Conservation (phyloP, 92 coral and sea anemone species). For the Palythoa heliodiscus region DNA sequence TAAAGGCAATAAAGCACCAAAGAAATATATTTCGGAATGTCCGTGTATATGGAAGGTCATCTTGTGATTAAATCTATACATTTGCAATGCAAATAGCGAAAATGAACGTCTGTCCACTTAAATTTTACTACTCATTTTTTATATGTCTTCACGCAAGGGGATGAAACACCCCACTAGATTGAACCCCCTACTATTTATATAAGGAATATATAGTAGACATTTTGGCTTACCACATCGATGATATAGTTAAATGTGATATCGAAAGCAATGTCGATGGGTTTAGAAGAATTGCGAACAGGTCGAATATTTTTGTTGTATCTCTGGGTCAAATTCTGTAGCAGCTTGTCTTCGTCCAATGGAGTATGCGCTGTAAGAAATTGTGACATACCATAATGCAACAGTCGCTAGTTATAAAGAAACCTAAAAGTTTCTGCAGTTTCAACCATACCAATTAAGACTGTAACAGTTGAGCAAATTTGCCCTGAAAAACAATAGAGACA, state of each 20-base stretch:
- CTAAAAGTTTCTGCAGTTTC: neutral
- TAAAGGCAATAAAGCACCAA: too few relatives aligned
- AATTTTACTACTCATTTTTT: too few relatives aligned
- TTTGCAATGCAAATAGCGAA: neutral
- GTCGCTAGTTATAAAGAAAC: too few relatives aligned
- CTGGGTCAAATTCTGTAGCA: constrained; percentile 37
- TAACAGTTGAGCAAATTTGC: neutral
- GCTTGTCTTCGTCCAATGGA: constrained; percentile 47
- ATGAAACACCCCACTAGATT: neutral
- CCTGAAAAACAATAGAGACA: neutral
- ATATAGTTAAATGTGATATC: constrained; percentile 85
- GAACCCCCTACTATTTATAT: neutral
- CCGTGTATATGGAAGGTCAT: neutral
- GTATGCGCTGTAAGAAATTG: constrained; percentile 24
- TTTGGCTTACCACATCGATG: constrained; percentile 76
- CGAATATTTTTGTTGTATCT: constrained; percentile 56
- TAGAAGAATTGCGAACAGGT: constrained; percentile 58
- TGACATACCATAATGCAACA: neutral
- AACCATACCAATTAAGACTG: neutral
- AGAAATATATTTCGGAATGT: too few relatives aligned
- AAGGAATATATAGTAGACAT: neutral
- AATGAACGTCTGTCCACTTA: neutral
- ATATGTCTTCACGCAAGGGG: neutral
- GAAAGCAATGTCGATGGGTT: constrained; percentile 61
- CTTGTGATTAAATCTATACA: neutral